Evolutionary conservation across 2,113 vertebrate genomes (phyloP).

Genomic region (Zootoca vivipara): DNA sequence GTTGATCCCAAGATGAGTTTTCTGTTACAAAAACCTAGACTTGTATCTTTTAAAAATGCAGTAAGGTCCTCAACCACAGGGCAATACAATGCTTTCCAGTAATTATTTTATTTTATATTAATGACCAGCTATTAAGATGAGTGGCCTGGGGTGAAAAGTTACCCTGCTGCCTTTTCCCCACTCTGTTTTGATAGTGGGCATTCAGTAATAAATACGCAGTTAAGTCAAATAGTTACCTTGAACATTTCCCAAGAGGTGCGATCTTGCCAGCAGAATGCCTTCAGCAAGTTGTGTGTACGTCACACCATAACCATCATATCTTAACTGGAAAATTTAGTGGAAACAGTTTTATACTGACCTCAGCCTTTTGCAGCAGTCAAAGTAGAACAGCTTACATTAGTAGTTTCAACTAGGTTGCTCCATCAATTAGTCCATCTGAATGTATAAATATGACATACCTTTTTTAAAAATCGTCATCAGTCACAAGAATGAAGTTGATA

Average conservation of each 20-base stretch:
- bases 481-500: neutral
- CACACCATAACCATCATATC: slow-evolving; percentile 7
- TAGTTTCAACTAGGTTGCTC: neutral
- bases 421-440: neutral
- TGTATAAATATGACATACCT: neutral
- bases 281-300: neutral
- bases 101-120: slow-evolving; percentile 68
- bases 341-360: slow-evolving; percentile 7
- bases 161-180: slow-evolving; percentile 1
- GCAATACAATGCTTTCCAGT: slow-evolving; percentile 44
- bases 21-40: slow-evolving; percentile 45
- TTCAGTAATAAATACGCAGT: slow-evolving; percentile 7
- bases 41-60: slow-evolving; percentile 57
- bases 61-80: slow-evolving; percentile 60
- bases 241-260: slow-evolving; percentile 14
- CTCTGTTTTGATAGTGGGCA: slow-evolving; percentile 26
- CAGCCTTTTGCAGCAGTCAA: neutral
- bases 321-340: slow-evolving; percentile 31
- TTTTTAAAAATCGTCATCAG: neutral
- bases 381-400: neutral
- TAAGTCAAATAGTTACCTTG: slow-evolving; percentile 25
- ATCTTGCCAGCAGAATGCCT: neutral
- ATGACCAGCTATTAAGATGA: slow-evolving; percentile 49
- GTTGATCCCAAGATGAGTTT: slow-evolving; percentile 38
- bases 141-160: slow-evolving; percentile 46